Percentiles rank a stretch among this genome's conserved stretches.
These are phyloP conservation scores for Ianthella basta DNA, from an alignment of 37 sponge, comb jelly and placozoan genomes.

Conservation along the genomic window DNA sequence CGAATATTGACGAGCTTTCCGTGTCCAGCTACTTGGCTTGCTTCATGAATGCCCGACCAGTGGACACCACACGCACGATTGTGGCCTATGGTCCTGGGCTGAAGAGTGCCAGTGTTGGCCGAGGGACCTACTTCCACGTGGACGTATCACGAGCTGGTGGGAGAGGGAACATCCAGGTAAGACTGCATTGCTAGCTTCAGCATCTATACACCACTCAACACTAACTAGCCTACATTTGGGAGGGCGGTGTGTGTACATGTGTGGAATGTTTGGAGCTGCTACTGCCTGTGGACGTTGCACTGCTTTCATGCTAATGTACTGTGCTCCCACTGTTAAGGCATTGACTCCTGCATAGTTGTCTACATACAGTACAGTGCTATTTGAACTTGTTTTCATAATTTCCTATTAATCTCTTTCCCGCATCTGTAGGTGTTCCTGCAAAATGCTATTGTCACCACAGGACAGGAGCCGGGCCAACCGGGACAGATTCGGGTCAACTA, in stretches of 20 bases:
- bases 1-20: constrained; percentile 80
- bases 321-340: too few relatives aligned
- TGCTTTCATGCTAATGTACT: too few relatives aligned
- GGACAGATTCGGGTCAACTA: constrained; percentile 28
- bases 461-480: constrained; percentile 22
- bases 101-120: constrained; percentile 20
- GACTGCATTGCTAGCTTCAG: too few relatives aligned
- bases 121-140: constrained; percentile 19
- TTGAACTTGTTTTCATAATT: too few relatives aligned
- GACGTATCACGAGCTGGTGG: constrained; percentile 36
- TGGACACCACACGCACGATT: constrained; percentile 26
- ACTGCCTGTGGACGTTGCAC: too few relatives aligned
- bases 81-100: constrained; percentile 35
- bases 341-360: too few relatives aligned
- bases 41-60: constrained; percentile 66
- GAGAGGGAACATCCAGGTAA: constrained; percentile 6
- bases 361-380: too few relatives aligned
- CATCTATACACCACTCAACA: too few relatives aligned
- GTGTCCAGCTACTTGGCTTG: constrained; percentile 72
- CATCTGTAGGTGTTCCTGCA: neutral
- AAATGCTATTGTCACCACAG: constrained; percentile 6
- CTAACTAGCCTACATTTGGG: too few relatives aligned
- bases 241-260: too few relatives aligned
- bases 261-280: too few relatives aligned
- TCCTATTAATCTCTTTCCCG: too few relatives aligned